A percentile compares a stretch with the other conserved stretches of the same genome.
These are phyloP conservation scores for Gonatopus flavifemur DNA, from an alignment of 1,140 invertebrate genomes.

Conservation along the genomic window DNA sequence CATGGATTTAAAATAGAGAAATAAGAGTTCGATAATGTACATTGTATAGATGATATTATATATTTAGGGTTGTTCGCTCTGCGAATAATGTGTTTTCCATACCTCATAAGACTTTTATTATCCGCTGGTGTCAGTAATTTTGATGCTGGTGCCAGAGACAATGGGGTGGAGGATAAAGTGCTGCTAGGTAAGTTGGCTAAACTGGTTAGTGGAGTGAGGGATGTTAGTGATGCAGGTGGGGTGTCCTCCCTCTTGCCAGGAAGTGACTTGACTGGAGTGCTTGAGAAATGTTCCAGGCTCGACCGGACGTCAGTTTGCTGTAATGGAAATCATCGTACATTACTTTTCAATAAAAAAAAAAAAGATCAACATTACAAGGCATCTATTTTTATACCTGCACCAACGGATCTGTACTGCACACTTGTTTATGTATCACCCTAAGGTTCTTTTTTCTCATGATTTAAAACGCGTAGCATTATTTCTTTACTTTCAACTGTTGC, in stretches of 20 bases:
- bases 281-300: constrained; percentile 54
- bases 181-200: constrained; percentile 54
- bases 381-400: constrained; percentile 33
- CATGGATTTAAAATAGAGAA: too few species aligned
- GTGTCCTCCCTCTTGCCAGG: constrained; percentile 55
- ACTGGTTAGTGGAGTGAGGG: constrained; percentile 54
- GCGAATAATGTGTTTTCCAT: too few species aligned
- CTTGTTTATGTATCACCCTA: constrained; percentile 50
- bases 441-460: constrained; percentile 45
- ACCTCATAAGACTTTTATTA: constrained; percentile 56
- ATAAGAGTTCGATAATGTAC: too few species aligned
- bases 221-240: constrained; percentile 52
- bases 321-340: constrained; percentile 12
- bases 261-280: constrained; percentile 53
- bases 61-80: too few species aligned
- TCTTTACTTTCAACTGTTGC: too few species aligned
- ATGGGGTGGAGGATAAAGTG: constrained; percentile 51
- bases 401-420: constrained; percentile 29
- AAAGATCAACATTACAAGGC: background rate
- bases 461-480: too few species aligned
- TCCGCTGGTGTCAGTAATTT: constrained; percentile 52
- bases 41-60: too few species aligned
- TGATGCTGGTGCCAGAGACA: constrained; percentile 52
- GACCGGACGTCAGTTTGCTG: constrained; percentile 57
- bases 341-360: background rate